phyloP scores from a whole-genome alignment of 2,797 vertebrate genomes.

The Hippoglossus hippoglossus region DNA sequence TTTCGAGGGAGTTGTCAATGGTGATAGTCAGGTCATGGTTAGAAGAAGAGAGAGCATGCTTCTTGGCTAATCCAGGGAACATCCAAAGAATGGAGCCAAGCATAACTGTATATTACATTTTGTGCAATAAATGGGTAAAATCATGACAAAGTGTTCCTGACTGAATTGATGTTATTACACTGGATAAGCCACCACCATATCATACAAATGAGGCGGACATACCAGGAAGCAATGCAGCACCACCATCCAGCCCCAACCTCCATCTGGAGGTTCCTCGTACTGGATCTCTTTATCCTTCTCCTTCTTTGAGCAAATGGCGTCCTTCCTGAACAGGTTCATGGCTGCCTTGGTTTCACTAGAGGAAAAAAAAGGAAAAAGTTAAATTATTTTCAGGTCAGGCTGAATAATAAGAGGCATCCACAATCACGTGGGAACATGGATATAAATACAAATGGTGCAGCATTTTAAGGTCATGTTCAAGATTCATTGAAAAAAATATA shows the following conservation, averaged over 20 bases:
- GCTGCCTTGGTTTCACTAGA: slow-evolving; percentile 69
- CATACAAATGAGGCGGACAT: slow-evolving; percentile 42
- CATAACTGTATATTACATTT: too few species aligned
- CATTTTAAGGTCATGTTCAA: background rate
- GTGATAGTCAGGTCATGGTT: too few species aligned
- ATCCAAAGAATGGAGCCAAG: too few species aligned
- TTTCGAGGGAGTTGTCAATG: too few species aligned
- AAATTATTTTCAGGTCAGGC: background rate
- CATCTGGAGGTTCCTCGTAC: slow-evolving; percentile 79
- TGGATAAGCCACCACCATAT: background rate
- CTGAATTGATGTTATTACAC: too few species aligned
- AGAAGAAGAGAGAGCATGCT: too few species aligned
- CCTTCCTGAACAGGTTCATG: slow-evolving; percentile 78
- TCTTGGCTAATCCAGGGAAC: too few species aligned
- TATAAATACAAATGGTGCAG: background rate
- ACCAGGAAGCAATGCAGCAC: slow-evolving; percentile 96
- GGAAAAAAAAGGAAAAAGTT: slow-evolving; percentile 19
- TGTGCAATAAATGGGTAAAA: too few species aligned
- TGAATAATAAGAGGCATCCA: background rate
- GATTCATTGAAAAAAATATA: too few species aligned
- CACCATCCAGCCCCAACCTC: slow-evolving; percentile 93
- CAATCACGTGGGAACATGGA: too few species aligned
- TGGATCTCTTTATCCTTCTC: slow-evolving; percentile 71
- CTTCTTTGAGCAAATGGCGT: slow-evolving; percentile 71
- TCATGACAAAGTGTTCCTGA: too few species aligned